Percentiles rank a stretch among this genome's conserved stretches.
phyloP scores from a whole-genome alignment of 1,140 invertebrate species.

The Calephelis nemesis region DNA sequence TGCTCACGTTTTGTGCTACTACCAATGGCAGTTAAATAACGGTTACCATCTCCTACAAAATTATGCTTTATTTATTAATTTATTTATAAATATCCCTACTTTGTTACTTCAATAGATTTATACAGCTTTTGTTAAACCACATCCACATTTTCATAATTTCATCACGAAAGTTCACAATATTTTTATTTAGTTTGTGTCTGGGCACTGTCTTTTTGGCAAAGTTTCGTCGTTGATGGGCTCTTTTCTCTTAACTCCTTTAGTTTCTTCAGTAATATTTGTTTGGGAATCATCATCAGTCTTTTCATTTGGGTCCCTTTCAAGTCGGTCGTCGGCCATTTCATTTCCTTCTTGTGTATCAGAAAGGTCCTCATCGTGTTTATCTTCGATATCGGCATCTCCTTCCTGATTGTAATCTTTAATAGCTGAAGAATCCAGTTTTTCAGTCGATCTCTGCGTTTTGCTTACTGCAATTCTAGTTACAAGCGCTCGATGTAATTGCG shows the following conservation, averaged over 20 bases:
- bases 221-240: slow-evolving; percentile 58
- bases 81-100: slow-evolving; percentile 64
- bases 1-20: slow-evolving; percentile 6
- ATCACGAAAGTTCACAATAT: slow-evolving; percentile 15
- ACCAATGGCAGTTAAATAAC: slow-evolving; percentile 1
- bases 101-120: slow-evolving; percentile 46
- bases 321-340: slow-evolving; percentile 34
- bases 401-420: slow-evolving; percentile 41
- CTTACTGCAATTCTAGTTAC: slow-evolving; percentile 49
- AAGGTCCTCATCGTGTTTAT: slow-evolving; percentile 34
- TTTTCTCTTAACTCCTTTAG: slow-evolving; percentile 61
- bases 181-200: slow-evolving; percentile 49
- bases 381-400: slow-evolving; percentile 31
- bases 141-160: neutral
- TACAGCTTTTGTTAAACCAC: slow-evolving; percentile 44
- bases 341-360: slow-evolving; percentile 29
- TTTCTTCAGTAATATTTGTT: slow-evolving; percentile 41
- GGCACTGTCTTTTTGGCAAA: slow-evolving; percentile 67
- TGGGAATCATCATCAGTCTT: slow-evolving; percentile 49
- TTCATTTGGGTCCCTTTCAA: slow-evolving; percentile 36
- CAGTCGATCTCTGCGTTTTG: slow-evolving; percentile 57
- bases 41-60: slow-evolving; percentile 21
- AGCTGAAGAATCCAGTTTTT: slow-evolving; percentile 49
- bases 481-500: slow-evolving; percentile 85
- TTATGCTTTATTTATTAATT: slow-evolving; percentile 49